These are phyloP conservation scores for Drosophila murphyi DNA, from an alignment of 1,140 invertebrate genomes.

Conservation along the genomic window DNA sequence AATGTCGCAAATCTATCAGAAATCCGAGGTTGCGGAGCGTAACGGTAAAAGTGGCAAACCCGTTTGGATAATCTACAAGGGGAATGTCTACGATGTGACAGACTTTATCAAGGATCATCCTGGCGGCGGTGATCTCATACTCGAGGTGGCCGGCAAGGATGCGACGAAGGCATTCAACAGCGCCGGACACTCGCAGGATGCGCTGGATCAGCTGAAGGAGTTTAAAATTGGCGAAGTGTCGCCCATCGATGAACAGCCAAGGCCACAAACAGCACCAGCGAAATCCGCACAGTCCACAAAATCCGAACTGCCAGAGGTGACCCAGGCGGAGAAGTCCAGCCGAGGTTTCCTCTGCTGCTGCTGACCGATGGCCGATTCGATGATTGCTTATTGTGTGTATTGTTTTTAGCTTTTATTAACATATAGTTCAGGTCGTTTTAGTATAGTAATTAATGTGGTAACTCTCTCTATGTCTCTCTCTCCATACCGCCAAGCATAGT, in stretches of 20 bases:
- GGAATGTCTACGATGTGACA: constrained; percentile 88
- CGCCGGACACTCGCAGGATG: constrained; percentile 88
- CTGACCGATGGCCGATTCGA: background rate
- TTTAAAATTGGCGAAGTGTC: constrained; percentile 87
- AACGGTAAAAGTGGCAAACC: constrained; percentile 86
- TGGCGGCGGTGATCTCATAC: constrained; percentile 87
- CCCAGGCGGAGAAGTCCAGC: constrained; percentile 3
- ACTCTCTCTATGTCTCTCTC: constrained; percentile 6
- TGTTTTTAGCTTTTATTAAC: constrained; percentile 21
- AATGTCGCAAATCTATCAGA: constrained; percentile 84
- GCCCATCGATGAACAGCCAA: constrained; percentile 57
- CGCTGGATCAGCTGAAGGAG: constrained; percentile 86
- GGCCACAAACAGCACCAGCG: background rate
- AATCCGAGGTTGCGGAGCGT: constrained; percentile 86
- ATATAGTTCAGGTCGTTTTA: constrained; percentile 48
- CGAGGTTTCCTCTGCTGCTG: constrained; percentile 40
- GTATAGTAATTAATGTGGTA: constrained; percentile 30
- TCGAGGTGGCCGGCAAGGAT: constrained; percentile 88
- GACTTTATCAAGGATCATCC: constrained; percentile 88
- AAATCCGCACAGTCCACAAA: background rate
- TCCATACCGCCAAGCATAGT: constrained; percentile 19
- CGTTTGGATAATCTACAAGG: constrained; percentile 88
- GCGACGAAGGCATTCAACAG: constrained; percentile 87
- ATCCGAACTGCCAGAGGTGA: background rate
- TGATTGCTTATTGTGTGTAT: background rate